Conservation (phyloP, 2,888 invertebrate genomes). For the Nephrocerus scutellatus region DNA sequence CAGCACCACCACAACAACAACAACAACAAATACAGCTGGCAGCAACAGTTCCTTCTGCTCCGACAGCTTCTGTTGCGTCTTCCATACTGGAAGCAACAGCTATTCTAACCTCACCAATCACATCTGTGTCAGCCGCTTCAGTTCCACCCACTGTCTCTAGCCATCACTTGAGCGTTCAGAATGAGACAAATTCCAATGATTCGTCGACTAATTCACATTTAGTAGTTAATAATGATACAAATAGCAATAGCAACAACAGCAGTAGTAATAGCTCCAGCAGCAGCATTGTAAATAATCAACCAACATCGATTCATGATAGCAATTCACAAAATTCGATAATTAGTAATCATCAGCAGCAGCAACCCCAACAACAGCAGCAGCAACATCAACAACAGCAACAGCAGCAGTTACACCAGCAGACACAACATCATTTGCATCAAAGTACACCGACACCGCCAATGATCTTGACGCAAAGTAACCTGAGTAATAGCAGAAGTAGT, state of each 20-base stretch:
- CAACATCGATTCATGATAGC: constrained; percentile 46
- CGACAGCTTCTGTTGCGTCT: too few species aligned
- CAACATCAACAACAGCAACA: constrained; percentile 16
- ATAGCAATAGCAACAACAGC: constrained; percentile 43
- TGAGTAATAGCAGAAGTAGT: too few species aligned
- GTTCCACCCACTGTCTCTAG: too few species aligned
- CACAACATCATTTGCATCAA: too few species aligned
- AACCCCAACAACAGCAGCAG: constrained; percentile 35
- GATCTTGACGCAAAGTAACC: constrained; percentile 6
- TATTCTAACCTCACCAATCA: not conserved
- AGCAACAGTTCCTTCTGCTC: too few species aligned
- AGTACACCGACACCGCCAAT: too few species aligned
- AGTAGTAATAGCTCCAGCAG: constrained; percentile 45
- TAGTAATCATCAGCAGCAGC: constrained; percentile 29
- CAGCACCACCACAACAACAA: constrained; percentile 36
- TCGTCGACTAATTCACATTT: constrained; percentile 40
- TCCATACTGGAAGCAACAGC: too few species aligned
- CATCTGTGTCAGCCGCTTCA: constrained; percentile 5
- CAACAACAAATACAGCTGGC: too few species aligned
- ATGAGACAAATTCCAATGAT: constrained; percentile 46
- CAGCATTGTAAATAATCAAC: constrained; percentile 46
- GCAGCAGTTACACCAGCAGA: too few species aligned
- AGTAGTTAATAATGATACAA: constrained; percentile 34
- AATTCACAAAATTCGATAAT: constrained; percentile 46
- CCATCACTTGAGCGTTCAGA: constrained; percentile 36